A percentile compares a stretch with the other conserved stretches of the same genome.
Conservation (phyloP, 2,797 vertebrate species). For the Parauchenoglanis punctatus region DNA sequence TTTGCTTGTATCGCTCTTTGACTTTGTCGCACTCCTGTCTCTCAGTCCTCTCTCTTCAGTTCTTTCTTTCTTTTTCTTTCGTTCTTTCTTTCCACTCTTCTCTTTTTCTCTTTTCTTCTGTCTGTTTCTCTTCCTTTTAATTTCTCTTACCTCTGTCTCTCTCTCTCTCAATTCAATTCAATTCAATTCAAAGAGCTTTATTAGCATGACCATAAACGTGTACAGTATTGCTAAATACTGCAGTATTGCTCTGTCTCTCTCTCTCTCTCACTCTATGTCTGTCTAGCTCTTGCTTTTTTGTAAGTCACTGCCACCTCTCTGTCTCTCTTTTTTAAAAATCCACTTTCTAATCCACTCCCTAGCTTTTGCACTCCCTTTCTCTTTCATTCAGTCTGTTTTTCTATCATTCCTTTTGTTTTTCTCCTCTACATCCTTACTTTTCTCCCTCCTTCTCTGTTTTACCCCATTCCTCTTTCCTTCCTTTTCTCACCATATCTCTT, state of each 20-base stretch:
- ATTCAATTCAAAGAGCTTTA: no score
- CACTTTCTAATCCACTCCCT: no score
- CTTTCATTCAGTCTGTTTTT: neutral
- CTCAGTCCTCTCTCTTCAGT: neutral
- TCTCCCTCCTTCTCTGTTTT: neutral
- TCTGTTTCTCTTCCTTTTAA: neutral
- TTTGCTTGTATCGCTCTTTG: neutral
- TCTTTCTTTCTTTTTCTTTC: no score
- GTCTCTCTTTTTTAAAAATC: neutral
- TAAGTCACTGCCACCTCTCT: neutral
- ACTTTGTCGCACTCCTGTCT: neutral
- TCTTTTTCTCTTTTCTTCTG: neutral
- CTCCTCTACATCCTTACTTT: neutral
- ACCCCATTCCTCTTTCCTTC: neutral
- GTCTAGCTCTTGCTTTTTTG: neutral
- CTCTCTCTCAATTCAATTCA: no score
- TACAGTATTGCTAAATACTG: no score
- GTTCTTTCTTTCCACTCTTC: neutral
- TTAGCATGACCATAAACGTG: no score
- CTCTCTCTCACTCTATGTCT: neutral
- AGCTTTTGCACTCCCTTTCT: neutral
- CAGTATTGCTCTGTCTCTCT: neutral
- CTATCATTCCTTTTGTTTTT: neutral
- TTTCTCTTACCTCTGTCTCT: neutral
- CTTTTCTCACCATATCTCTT: neutral